These are phyloP conservation scores for Montifringilla adamsi DNA, from an alignment of 2,113 vertebrate species.

Conservation along the genomic window DNA sequence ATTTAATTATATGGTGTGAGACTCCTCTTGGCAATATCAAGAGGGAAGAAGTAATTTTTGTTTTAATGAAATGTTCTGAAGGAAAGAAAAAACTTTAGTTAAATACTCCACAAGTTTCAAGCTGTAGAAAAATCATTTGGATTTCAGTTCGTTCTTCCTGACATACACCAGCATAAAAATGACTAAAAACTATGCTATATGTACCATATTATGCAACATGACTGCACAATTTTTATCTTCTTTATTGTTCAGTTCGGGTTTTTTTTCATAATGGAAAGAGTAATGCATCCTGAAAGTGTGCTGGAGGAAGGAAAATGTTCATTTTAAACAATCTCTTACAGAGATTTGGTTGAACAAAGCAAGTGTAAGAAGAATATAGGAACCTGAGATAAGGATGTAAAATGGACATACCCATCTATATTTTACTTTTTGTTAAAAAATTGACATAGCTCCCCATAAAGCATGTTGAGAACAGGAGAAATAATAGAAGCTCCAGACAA, in stretches of 20 bases:
- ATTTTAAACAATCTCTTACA: neutral
- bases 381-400: neutral
- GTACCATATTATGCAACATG: neutral
- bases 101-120: constrained; percentile 48
- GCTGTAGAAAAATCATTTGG: neutral
- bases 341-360: neutral
- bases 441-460: neutral
- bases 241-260: neutral
- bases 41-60: constrained; percentile 55
- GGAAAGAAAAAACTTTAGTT: constrained; percentile 64
- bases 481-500: neutral
- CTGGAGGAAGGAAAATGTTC: neutral
- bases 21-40: constrained; percentile 60
- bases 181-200: neutral
- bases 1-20: constrained; percentile 66
- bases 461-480: neutral
- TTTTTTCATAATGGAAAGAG: neutral
- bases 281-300: neutral
- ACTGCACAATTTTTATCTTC: neutral
- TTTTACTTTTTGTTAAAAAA: neutral
- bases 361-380: neutral
- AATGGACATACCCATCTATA: neutral
- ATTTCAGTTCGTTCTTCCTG: constrained; percentile 24
- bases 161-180: constrained; percentile 23
- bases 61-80: constrained; percentile 70